Evolutionary conservation across 2,797 vertebrate genomes (phyloP), one percentile per base, ranked within the genome.

Genomic region (Crocodylus rhombifer): DNA sequence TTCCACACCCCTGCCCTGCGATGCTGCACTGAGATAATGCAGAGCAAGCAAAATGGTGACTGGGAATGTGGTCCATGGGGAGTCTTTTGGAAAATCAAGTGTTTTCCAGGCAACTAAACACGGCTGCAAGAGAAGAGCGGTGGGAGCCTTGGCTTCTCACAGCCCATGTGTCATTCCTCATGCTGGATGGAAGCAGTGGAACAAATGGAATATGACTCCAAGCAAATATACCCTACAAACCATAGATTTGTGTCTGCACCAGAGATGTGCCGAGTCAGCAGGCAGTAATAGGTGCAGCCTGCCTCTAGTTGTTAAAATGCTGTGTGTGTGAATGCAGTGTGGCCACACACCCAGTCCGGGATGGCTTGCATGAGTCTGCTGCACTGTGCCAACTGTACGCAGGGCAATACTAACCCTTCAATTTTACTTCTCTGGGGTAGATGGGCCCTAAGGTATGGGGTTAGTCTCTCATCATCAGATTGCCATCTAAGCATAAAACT

Each of bases 371-470:
- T 65, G 60, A 67, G 4, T 61, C 2, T 33, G 20, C 26, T 8
- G 0, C 6, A 0, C 4, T 5, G 0, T 65, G 23, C 63, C 63
- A 51, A 20, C 63, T 91, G 76, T 82, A 36, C 2, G 0, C 0
- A 5, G 76, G 17, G 78, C 77, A 77, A 33, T 62, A 61, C 14
- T 2, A 12, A 14, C 0, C 71, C 73, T 88, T 26, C 57, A 26
- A 5, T 11, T 0, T 11, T n/a, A 73, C 55, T 21, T 77, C 71
- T 0, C 55, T 8, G 1, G 7, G 58, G 3, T 64, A 8, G 16
- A 16, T 0, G 4, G 14, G 10, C 30, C 4, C 0, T 60, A 51
- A 1, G 1, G 80, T 80, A 60, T 42, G 77, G 79, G 2, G 0
- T 2, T 0, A 0, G 15, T 80, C 33, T 91, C 58, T 55, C 2